Evolutionary conservation across 1,140 invertebrate species (phyloP).

Genomic region (Coelopa frigida): DNA sequence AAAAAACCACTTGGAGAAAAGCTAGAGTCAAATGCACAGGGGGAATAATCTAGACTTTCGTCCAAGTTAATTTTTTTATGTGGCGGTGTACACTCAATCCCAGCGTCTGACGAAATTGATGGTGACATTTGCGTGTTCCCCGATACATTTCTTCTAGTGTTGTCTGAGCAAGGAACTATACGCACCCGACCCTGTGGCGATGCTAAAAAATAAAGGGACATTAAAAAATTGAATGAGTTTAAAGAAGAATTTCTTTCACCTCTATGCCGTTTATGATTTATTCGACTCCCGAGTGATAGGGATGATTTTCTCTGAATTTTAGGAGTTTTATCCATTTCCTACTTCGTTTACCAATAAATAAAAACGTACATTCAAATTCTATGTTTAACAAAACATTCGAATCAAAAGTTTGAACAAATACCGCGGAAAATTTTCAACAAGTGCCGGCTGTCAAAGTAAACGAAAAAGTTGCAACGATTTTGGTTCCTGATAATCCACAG

Average conservation of each 20-base stretch:
- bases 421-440: conserved; percentile 7
- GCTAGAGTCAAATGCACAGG: conserved; percentile 22
- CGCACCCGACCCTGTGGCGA: conserved; percentile 28
- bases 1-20: conserved; percentile 30
- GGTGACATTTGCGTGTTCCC: too few relatives aligned
- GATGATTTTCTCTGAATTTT: conserved; percentile 25
- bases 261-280: conserved; percentile 34
- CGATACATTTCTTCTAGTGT: too few relatives aligned
- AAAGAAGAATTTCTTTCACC: conserved; percentile 16
- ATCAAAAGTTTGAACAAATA: neutral
- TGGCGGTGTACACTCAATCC: conserved; percentile 26
- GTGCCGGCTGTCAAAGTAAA: conserved; percentile 3
- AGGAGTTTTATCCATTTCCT: conserved; percentile 25
- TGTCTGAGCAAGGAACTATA: conserved; percentile 15
- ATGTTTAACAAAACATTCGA: neutral
- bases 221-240: neutral
- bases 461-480: too few relatives aligned
- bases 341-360: neutral
- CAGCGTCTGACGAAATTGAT: conserved; percentile 18
- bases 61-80: conserved; percentile 27
- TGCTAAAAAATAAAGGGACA: conserved; percentile 18
- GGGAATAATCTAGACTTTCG: conserved; percentile 35
- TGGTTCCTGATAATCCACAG: too few relatives aligned
- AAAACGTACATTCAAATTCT: neutral
- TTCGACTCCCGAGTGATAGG: conserved; percentile 23